A percentile compares a stretch with the other conserved stretches of the same genome.
These are phyloP conservation scores for Gambelia wislizenii DNA, from an alignment of 2,797 vertebrate species.

Conservation along the genomic window DNA sequence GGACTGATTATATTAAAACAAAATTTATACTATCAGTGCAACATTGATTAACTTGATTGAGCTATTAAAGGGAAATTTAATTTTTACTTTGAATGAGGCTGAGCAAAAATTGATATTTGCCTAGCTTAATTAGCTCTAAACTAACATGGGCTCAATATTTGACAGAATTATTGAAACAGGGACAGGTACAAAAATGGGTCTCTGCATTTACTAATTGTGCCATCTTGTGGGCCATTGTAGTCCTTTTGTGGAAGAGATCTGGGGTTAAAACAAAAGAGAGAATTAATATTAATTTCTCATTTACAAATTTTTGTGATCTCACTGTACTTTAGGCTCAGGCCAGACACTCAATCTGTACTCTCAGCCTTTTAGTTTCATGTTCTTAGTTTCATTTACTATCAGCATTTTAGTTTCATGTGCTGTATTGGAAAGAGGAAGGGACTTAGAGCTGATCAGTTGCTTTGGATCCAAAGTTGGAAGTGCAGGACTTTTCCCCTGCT, in stretches of 20 bases:
- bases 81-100: conserved; percentile 4
- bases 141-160: conserved; percentile 40
- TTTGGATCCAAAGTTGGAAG: neutral
- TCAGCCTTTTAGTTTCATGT: neutral
- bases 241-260: neutral
- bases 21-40: neutral
- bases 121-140: conserved; percentile 61
- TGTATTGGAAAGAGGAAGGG: neutral
- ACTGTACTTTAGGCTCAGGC: neutral
- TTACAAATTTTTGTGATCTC: neutral
- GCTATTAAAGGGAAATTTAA: neutral
- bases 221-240: neutral
- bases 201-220: neutral
- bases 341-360: neutral
- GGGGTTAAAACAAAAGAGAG: neutral
- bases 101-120: conserved; percentile 38
- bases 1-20: neutral
- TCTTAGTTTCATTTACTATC: too few species aligned
- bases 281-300: neutral
- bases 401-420: neutral
- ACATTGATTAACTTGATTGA: conserved; percentile 11
- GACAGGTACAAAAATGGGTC: conserved; percentile 46
- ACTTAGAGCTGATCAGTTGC: neutral
- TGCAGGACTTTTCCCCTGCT: neutral
- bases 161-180: conserved; percentile 59